These are phyloP conservation scores for Cichladusa arquata DNA, from an alignment of 2,113 vertebrate genomes.

Conservation along the genomic window DNA sequence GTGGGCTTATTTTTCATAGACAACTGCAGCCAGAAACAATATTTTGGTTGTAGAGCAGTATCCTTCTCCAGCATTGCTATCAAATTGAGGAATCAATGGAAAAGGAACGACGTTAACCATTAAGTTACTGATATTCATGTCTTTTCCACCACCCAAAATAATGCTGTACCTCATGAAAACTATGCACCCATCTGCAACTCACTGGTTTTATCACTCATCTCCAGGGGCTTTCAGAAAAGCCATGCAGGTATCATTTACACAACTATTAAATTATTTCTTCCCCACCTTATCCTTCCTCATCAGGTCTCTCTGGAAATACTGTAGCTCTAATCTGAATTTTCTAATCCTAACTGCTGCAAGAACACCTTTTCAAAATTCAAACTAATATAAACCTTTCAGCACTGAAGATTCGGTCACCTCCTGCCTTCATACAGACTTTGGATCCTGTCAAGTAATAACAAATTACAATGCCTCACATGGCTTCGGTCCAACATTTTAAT, in stretches of 20 bases:
- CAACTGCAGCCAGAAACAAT: not conserved
- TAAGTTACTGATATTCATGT: not conserved
- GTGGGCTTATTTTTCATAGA: not conserved
- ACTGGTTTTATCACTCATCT: not conserved
- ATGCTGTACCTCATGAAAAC: not conserved
- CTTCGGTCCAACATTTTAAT: not conserved
- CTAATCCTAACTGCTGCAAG: not conserved
- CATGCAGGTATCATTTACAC: not conserved
- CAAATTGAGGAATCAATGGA: not conserved
- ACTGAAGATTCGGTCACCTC: not conserved
- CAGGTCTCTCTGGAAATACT: not conserved
- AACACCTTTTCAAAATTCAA: not conserved
- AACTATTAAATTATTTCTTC: not conserved
- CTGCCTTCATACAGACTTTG: not conserved
- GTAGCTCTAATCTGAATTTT: not conserved
- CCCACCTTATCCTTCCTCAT: not conserved
- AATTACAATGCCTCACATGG: not conserved
- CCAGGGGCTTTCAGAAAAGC: not conserved
- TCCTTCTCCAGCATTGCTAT: not conserved
- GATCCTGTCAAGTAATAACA: not conserved
- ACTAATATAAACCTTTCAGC: not conserved
- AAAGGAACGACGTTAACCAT: not conserved
- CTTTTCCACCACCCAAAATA: not conserved
- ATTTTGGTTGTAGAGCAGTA: not conserved
- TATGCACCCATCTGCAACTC: not conserved